phyloP scores from a whole-genome alignment of 2,113 vertebrate species.

The Asarcornis scutulata region DNA sequence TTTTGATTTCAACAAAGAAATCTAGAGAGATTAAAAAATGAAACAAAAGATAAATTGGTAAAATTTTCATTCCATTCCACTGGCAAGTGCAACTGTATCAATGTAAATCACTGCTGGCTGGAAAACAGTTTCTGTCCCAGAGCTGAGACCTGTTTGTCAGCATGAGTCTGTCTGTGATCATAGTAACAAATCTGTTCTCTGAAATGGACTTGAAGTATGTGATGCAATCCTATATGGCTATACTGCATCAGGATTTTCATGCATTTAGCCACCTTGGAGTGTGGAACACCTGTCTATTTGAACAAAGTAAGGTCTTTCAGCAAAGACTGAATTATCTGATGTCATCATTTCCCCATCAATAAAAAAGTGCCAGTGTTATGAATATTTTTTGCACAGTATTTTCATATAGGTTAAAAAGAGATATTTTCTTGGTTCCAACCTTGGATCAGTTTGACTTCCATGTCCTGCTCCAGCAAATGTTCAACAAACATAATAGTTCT shows the following conservation, averaged over 20 bases:
- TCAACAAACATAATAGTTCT: not conserved
- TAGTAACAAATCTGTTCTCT: not conserved
- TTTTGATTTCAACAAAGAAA: not conserved
- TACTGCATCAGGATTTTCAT: not conserved
- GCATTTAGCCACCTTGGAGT: not conserved
- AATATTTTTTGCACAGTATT: not conserved
- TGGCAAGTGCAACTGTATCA: rapidly evolving
- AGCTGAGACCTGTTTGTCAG: not conserved
- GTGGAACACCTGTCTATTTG: not conserved
- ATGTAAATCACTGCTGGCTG: not conserved
- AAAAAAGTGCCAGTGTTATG: not conserved
- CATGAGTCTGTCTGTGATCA: not conserved
- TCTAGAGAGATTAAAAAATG: not conserved
- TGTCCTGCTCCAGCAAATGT: not conserved
- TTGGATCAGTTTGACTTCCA: not conserved
- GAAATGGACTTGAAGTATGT: not conserved
- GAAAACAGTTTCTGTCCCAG: not conserved
- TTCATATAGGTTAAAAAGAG: not conserved
- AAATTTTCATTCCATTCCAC: not conserved
- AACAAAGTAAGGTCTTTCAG: not conserved
- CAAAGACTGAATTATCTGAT: not conserved
- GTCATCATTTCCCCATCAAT: conserved; percentile 9
- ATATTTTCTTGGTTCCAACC: not conserved
- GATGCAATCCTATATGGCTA: not conserved
- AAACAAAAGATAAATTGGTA: not conserved